Evolutionary conservation across 1,140 invertebrate genomes (phyloP).

Genomic region (Ceratosolen solmsi): DNA sequence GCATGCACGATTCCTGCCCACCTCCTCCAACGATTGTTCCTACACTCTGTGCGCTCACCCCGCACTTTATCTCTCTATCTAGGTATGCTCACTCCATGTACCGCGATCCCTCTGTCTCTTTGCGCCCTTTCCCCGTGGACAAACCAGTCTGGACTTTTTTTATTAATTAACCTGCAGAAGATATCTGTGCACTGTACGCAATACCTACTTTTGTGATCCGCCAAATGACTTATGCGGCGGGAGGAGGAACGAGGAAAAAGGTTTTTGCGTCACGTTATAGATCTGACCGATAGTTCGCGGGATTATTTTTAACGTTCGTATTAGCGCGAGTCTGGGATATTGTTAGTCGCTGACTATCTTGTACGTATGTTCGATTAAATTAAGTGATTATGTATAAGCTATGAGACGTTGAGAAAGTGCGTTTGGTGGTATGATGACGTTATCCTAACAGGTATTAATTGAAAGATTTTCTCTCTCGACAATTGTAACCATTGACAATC

Average conservation of each 20-base stretch:
- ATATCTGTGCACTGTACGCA: not conserved
- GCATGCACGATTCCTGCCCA: not conserved
- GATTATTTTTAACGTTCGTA: not conserved
- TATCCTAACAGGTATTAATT: not conserved
- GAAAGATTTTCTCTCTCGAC: not conserved
- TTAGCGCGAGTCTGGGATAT: not conserved
- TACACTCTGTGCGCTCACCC: not conserved
- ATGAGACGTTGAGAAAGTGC: not conserved
- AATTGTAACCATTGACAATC: no score
- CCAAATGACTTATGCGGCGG: not conserved
- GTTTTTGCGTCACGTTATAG: constrained; percentile 31
- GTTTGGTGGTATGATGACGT: not conserved
- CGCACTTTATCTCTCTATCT: constrained; percentile 42
- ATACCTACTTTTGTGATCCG: not conserved
- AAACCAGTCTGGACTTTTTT: constrained; percentile 14
- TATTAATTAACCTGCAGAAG: constrained; percentile 24
- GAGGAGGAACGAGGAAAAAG: not conserved
- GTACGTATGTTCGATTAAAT: constrained; percentile 14
- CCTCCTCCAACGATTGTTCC: not conserved
- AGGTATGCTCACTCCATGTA: constrained; percentile 2
- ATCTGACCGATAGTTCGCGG: constrained; percentile 15
- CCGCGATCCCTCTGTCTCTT: not conserved
- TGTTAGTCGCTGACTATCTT: constrained; percentile 12
- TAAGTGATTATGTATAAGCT: not conserved
- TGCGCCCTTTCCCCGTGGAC: not conserved